Percentiles rank a stretch among this genome's conserved stretches.
Evolutionary conservation across 2,797 vertebrate genomes (phyloP).

Genomic region (Iguana delicatissima): DNA sequence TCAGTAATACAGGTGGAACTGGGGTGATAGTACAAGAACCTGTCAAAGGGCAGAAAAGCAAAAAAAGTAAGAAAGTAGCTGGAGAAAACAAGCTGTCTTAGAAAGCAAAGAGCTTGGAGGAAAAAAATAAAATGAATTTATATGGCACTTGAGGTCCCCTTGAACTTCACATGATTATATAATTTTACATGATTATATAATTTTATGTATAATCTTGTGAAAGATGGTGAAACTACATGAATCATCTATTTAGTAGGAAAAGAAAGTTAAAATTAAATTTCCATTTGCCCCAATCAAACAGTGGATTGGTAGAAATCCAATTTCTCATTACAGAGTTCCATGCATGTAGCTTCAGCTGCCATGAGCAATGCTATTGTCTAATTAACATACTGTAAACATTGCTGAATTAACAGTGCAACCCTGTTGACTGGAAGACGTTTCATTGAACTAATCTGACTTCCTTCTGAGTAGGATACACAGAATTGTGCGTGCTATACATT

Average conservation of each 20-base stretch:
- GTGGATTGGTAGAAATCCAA: background rate
- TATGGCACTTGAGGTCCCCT: too few species aligned
- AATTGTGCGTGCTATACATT: background rate
- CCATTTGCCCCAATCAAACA: too few species aligned
- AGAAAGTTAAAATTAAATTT: background rate
- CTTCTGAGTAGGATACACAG: background rate
- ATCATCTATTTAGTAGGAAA: background rate
- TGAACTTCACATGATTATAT: too few species aligned
- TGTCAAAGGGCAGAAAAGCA: too few species aligned
- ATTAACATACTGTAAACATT: background rate
- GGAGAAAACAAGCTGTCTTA: too few species aligned
- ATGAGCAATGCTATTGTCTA: too few species aligned
- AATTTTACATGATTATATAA: background rate
- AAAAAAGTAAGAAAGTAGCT: too few species aligned
- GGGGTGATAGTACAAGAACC: too few species aligned
- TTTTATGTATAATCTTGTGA: background rate
- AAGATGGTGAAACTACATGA: background rate
- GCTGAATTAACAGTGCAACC: background rate
- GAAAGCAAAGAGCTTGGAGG: too few species aligned
- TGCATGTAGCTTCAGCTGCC: background rate
- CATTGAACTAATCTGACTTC: background rate
- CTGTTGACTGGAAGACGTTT: background rate
- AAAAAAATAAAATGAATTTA: too few species aligned
- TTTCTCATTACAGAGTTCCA: background rate
- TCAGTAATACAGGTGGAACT: too few species aligned